phyloP scores from a whole-genome alignment of 53 echinoderm and acorn worm species.

The Apostichopus leukothele region DNA sequence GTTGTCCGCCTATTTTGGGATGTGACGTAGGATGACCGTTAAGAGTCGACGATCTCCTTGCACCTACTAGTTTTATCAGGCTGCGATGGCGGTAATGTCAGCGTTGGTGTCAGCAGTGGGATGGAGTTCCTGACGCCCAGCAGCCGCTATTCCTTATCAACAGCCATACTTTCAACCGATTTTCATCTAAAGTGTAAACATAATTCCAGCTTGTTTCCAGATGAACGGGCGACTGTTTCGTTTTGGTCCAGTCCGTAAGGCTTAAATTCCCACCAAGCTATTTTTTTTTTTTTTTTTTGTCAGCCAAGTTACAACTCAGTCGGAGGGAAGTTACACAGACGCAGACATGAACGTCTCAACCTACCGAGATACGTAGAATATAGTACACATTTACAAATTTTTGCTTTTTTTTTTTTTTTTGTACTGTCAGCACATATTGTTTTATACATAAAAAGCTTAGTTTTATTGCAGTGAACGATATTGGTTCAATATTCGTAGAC shows the following conservation, averaged over 20 bases:
- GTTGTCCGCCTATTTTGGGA: too few species aligned
- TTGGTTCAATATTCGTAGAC: neutral
- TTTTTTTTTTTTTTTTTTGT: neutral
- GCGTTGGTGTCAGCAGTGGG: neutral
- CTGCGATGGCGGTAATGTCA: slow-evolving; percentile 8
- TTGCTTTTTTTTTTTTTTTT: neutral
- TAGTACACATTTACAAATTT: neutral
- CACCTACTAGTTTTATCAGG: neutral
- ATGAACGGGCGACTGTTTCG: too few species aligned
- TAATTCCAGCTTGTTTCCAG: too few species aligned
- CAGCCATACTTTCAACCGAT: too few species aligned
- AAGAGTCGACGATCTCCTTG: neutral
- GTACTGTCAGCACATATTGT: neutral
- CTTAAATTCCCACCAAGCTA: neutral
- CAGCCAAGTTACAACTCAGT: slow-evolving; percentile 11
- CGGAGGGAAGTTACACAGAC: neutral
- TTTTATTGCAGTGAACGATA: neutral
- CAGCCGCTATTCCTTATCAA: too few species aligned
- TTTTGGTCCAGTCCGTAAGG: too few species aligned
- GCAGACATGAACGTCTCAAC: slow-evolving; percentile 38
- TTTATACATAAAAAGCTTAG: neutral
- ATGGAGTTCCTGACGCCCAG: neutral
- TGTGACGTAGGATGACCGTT: too few species aligned
- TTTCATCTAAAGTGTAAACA: too few species aligned
- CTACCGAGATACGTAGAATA: slow-evolving; percentile 28